A percentile compares a stretch with the other conserved stretches of the same genome.
Conservation (phyloP, 2,888 invertebrate species). For the Blastobasis lacticolella region DNA sequence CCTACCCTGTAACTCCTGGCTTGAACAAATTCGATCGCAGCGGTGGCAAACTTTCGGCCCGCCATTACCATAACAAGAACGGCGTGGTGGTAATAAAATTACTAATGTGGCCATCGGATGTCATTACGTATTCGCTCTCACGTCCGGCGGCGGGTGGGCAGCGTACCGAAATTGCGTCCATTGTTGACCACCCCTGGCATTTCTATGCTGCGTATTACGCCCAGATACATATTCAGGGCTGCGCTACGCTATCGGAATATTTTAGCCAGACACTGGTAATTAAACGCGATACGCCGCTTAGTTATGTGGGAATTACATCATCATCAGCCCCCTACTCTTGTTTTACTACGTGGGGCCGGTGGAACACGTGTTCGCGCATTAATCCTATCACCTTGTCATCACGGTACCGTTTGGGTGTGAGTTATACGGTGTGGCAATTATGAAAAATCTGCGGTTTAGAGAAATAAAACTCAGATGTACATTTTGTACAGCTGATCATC, state of each 20-base stretch:
- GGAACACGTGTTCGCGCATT: too few relatives aligned
- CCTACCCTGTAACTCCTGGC: too few relatives aligned
- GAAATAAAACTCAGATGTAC: too few relatives aligned
- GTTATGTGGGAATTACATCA: too few relatives aligned
- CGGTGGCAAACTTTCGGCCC: conserved; percentile 29
- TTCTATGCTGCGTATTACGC: conserved; percentile 9
- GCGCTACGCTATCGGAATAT: conserved; percentile 15
- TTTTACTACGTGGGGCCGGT: too few relatives aligned
- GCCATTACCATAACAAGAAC: conserved; percentile 50
- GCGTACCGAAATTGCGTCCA: conserved; percentile 32
- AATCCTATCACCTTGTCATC: too few relatives aligned
- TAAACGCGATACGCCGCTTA: too few relatives aligned
- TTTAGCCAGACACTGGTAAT: not conserved
- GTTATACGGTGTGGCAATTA: too few relatives aligned
- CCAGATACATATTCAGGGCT: conserved; percentile 7
- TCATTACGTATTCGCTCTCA: conserved; percentile 53
- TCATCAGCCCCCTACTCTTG: too few relatives aligned
- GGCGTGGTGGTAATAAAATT: conserved; percentile 49
- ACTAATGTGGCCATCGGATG: conserved; percentile 51
- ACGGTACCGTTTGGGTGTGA: too few relatives aligned
- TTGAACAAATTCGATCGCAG: not conserved
- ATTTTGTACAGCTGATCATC: too few relatives aligned
- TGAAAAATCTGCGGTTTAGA: too few relatives aligned
- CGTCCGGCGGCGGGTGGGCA: conserved; percentile 35
- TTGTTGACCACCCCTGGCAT: conserved; percentile 17